These are phyloP conservation scores for Brienomyrus longianalis DNA, from an alignment of 2,113 vertebrate species.

Conservation along the genomic window DNA sequence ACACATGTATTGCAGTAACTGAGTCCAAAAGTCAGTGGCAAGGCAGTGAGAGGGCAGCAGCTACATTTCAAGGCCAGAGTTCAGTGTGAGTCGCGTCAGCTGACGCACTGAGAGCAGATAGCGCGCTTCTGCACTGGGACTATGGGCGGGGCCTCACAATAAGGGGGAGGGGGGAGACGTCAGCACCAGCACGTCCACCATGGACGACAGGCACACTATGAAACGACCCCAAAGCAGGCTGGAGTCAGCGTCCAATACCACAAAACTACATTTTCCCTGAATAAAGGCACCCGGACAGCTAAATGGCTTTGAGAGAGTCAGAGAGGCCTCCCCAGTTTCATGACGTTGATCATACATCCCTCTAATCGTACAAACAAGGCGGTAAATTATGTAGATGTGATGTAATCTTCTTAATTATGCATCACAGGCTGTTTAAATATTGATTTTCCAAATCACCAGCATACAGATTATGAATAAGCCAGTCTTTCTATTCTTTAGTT, in stretches of 20 bases:
- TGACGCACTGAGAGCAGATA: background rate
- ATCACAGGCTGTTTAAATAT: conserved; percentile 5
- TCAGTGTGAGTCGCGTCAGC: background rate
- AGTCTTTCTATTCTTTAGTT: background rate
- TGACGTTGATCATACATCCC: background rate
- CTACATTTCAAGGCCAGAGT: conserved; percentile 2
- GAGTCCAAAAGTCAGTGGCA: conserved; percentile 1
- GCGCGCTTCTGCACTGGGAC: background rate
- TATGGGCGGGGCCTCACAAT: background rate
- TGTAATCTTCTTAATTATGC: conserved; percentile 5
- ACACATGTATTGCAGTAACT: background rate
- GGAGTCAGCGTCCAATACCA: background rate
- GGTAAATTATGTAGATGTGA: conserved; percentile 1
- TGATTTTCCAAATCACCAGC: background rate
- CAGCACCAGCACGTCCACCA: background rate
- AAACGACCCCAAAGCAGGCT: background rate
- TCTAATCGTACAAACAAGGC: background rate
- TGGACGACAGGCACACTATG: background rate
- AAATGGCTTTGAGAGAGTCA: background rate
- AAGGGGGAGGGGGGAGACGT: background rate
- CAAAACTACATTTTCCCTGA: background rate
- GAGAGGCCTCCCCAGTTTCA: background rate
- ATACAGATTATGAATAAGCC: background rate
- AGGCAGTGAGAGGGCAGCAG: background rate
- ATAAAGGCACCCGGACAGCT: background rate